Base-by-base conservation (phyloP, 2,888 invertebrate species). In the Choreutis nemorana region DNA sequence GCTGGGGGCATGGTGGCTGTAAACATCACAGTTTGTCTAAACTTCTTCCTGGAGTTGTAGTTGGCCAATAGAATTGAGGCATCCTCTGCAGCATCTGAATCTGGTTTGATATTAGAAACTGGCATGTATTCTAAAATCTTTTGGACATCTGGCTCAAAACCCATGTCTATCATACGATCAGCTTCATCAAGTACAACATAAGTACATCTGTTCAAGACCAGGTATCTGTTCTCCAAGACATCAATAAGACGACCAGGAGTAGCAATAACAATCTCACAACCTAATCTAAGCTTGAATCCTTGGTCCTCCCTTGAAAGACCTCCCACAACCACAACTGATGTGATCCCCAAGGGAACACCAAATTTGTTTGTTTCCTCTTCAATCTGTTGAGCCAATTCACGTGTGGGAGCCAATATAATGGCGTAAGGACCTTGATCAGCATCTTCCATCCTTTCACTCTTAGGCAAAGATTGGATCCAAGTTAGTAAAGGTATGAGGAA, bases 151-250 rank as follows among this genome's bases (percentile, higher is more conserved):
- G 97, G 94, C 65, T 99, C 99, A 60, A 99, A 99, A 60, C 98
- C 98, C 94, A 99, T 97, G 82, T 99, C 98, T 68, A 99, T 97
- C 99, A 99, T 99, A 56, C 97, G 87, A 81, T 99, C 99, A 16
- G 99, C 99, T 81, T 96, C 93, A 53, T 94, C 94, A 29, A 94
- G 81, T 3, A 94, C 97, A 35, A 99, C 96, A 62, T 99, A 99
- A 0, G 99, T 98, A 67, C 99, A 99, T 55, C 98, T 94, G 64
- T 91, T 94, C 9, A 99, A 78, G 5, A 98, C 97, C 40, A 99
- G 81, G 63, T 99, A 99, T 34, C 97, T 85, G 71, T 99, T 99
- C 73, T 99, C 98, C 36, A 99, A 72, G 1, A 99, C 98, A 67
- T 99, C 99, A 39, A 99, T 96, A 24, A 99, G 84, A 84, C 99